Evolutionary conservation across 1,140 invertebrate species (phyloP).

Genomic region (Amyelois transitella): DNA sequence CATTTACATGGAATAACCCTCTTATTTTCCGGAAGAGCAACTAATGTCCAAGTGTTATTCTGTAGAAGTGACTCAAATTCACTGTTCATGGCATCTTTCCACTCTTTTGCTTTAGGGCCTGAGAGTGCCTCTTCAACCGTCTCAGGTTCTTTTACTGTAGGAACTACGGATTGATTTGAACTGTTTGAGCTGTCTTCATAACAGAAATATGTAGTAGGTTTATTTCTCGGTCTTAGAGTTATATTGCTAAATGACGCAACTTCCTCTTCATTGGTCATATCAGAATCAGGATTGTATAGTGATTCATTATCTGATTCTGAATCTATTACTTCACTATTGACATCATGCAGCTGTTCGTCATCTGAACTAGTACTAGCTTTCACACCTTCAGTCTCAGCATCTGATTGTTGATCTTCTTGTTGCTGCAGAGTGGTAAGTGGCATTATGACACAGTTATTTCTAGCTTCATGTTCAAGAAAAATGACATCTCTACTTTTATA

Average conservation of each 20-base stretch:
- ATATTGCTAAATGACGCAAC: too few relatives aligned
- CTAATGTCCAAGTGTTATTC: slow-evolving; percentile 16
- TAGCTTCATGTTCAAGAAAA: not conserved
- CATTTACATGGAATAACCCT: too few relatives aligned
- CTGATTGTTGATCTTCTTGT: slow-evolving; percentile 11
- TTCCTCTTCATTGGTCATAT: too few relatives aligned
- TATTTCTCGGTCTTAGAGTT: too few relatives aligned
- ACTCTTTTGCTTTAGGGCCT: too few relatives aligned
- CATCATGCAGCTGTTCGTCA: slow-evolving; percentile 8
- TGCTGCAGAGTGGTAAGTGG: slow-evolving; percentile 7
- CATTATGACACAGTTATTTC: slow-evolving; percentile 8
- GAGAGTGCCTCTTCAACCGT: too few relatives aligned
- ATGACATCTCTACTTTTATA: not conserved
- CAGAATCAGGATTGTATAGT: slow-evolving; percentile 11
- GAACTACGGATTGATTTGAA: too few relatives aligned
- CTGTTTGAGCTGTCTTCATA: too few relatives aligned
- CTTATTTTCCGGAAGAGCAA: too few relatives aligned
- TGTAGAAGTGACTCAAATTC: slow-evolving; percentile 16
- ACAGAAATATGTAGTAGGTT: too few relatives aligned
- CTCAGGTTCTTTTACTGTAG: too few relatives aligned
- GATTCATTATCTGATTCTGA: slow-evolving; percentile 12
- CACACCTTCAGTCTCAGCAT: slow-evolving; percentile 9
- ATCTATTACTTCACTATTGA: slow-evolving; percentile 4
- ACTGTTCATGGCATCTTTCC: too few relatives aligned
- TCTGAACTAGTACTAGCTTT: slow-evolving; percentile 15